Evolutionary conservation across 2,797 vertebrate species (phyloP), one percentile per base, ranked within the genome.

Genomic region (Enteromius mattozi): DNA sequence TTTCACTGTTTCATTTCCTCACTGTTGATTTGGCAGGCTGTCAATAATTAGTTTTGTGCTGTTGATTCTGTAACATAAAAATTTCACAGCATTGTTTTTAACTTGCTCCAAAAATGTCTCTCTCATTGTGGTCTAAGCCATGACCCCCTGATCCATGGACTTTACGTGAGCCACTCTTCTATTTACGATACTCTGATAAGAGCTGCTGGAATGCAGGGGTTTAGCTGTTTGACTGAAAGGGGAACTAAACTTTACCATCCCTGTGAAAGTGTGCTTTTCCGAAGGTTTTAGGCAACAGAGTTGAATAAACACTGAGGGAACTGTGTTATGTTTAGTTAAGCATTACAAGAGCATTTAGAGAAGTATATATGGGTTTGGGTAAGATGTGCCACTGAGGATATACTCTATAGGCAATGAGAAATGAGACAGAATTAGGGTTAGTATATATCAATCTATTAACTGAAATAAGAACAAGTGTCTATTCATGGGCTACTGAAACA

Each of bases 141-240:
- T 86, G 88, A 92, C 90, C 92, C 33, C 69, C 85, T 66, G 21
- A 88, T 86, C 80, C 86, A 78, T 82, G 87, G 83, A 86, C 82
- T 77, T 74, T 86, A 85, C 30, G 56, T 77, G 82, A 85, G 72
- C 86, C 69, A 68, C 87, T 78, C 77, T 16, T 74, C 86, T 94
- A 92, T 94, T 94, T 93, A 92, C 37, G 68, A 90, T 91, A 84
- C 69, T 27, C 75, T 92, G 94, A 94, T 93, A 94, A 94, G 92
- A 87, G 74, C 24, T 68, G 21, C 66, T 88, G 89, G 93, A 94
- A 90, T 89, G 85, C 51, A 19, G 65, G 69, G 86, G 30, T 61
- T 83, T 84, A 56, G 37, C 78, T 3, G 76, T 88, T 85, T 91
- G 90, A 92, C 51, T 87, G 88, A 90, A 81, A 85, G 87, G 90